Base-by-base conservation (phyloP, 2,797 vertebrate species). In the Schizopygopsis pylzovi region DNA sequence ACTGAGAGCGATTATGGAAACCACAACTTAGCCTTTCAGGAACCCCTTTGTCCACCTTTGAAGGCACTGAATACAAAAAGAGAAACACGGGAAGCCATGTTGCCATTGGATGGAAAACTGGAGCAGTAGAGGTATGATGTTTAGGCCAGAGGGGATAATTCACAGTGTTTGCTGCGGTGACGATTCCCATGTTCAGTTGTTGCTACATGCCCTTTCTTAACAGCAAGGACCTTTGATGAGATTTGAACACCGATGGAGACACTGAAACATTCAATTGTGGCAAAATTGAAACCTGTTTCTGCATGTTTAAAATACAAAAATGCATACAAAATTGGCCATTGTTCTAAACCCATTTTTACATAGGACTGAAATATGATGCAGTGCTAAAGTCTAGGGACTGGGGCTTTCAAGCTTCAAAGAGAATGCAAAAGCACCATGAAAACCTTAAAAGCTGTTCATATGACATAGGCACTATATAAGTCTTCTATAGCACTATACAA, bases 1-100 rank as follows among this genome's bases (percentile, higher is more conserved):
- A 90, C 80, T 83, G 52, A 85, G 88, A 33, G 28, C 89, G 86
- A 89, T 91, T 89, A 88, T 81, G 86, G 84, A 87, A 85, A 86
- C 80, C 85, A 78, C 79, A 49, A 85, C 81, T 85, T 89, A 78
- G 54, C 72, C 78, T 79, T 67, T 63, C 71, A 82, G 82, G 77
- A 73, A 68, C 20, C 84, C 79, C 75, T 86, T 63, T 70, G 72
- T 75, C 41, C 63, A 45, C 28, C 45, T 67, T 13, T 61, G 63
- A 86, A 89, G 75, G 4, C 33, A 56, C 45, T 12, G 18, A 82
- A 13, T 61, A 67, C 25, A 65, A 65, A 67, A 80, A 67, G 39
- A 43, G 25, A 67, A 67, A 80, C n/a, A 65, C 10, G 3, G n/a
- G n/a, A 67, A 59, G 73, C 54, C 28, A 77, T 56, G 75, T 83